Percentiles rank a stretch among this genome's conserved stretches.
Evolutionary conservation across 2,113 vertebrate species (phyloP).

Genomic region (Petroica traversi): DNA sequence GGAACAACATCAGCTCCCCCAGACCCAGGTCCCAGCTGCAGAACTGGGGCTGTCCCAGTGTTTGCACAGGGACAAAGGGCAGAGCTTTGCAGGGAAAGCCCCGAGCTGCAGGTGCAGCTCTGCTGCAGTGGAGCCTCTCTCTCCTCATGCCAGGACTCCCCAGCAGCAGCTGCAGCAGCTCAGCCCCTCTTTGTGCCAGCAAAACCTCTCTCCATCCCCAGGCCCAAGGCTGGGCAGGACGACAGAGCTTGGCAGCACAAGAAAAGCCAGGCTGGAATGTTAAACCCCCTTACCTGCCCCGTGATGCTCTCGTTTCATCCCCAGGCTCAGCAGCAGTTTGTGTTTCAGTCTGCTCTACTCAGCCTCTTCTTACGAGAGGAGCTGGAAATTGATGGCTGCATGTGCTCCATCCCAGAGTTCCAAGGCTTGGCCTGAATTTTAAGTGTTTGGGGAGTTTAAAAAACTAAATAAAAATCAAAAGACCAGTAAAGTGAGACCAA

Average conservation of each 20-base stretch:
- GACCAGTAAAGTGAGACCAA: not conserved
- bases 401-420: not conserved
- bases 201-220: not conserved
- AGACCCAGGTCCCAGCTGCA: not conserved
- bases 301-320: not conserved
- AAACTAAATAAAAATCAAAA: not conserved
- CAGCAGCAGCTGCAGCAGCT: not conserved
- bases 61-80: not conserved
- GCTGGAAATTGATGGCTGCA: not conserved
- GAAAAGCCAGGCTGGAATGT: not conserved
- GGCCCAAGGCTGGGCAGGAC: not conserved
- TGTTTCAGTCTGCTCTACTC: not conserved
- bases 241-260: not conserved
- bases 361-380: not conserved
- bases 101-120: not conserved
- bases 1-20: not conserved
- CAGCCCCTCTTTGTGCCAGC: not conserved
- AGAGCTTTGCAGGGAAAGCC: not conserved
- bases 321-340: not conserved
- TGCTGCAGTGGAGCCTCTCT: accelerated
- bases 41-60: accelerated
- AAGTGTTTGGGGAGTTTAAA: not conserved
- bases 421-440: not conserved
- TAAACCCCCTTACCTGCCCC: not conserved
- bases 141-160: accelerated